Evolutionary conservation across 2,113 vertebrate species (phyloP).

Genomic region (Ameiurus melas): DNA sequence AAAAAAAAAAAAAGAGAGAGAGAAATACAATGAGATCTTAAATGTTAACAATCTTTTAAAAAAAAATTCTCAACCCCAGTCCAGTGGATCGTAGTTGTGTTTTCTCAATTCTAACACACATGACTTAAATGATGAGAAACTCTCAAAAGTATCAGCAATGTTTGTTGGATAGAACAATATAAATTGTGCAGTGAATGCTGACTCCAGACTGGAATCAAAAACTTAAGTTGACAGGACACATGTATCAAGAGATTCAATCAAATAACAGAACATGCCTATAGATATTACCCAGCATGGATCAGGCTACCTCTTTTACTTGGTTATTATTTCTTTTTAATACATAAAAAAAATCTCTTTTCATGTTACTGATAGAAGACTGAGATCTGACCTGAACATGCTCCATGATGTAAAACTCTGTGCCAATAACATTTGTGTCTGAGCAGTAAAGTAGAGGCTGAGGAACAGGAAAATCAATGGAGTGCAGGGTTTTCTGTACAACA

Average conservation of each 20-base stretch:
- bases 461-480: constrained; percentile 84
- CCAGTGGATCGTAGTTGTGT: neutral
- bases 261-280: neutral
- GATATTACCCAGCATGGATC: neutral
- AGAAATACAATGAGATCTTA: neutral
- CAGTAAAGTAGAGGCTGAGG: constrained; percentile 85
- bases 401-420: constrained; percentile 94
- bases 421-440: constrained; percentile 78
- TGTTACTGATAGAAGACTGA: neutral
- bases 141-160: neutral
- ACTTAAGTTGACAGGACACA: neutral
- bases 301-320: neutral
- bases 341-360: neutral
- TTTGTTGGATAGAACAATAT: neutral
- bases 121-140: neutral
- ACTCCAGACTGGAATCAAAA: neutral
- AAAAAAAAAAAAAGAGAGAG: too few species aligned
- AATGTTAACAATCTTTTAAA: neutral
- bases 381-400: constrained; percentile 80
- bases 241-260: neutral
- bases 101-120: neutral
- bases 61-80: neutral
- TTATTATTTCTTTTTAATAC: neutral
- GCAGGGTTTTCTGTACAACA: constrained; percentile 83
- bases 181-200: neutral